phyloP scores from a whole-genome alignment of 2,888 invertebrate species.

The Philopedon plagiatum region DNA sequence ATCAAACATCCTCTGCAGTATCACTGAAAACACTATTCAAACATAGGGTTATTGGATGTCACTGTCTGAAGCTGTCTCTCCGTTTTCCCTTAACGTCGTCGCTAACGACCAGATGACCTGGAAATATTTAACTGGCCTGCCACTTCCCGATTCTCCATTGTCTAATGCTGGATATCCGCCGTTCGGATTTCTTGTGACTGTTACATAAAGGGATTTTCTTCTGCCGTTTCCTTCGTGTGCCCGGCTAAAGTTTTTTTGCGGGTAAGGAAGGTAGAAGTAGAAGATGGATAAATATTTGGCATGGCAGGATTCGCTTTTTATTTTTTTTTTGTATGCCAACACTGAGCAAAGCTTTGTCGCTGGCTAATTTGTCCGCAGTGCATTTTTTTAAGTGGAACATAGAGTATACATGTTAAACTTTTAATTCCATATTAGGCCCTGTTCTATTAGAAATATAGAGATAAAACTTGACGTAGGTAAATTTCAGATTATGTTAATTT shows the following conservation, averaged over 20 bases:
- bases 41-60: constrained; percentile 56
- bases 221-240: neutral
- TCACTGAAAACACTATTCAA: constrained; percentile 21
- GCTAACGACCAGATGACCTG: constrained; percentile 53
- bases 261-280: neutral
- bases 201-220: constrained; percentile 17
- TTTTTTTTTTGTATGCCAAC: neutral
- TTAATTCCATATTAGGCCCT: too few species aligned
- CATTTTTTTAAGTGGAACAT: too few species aligned
- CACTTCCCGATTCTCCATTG: constrained; percentile 31
- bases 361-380: too few species aligned
- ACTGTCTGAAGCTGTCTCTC: constrained; percentile 53
- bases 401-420: too few species aligned
- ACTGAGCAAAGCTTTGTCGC: too few species aligned
- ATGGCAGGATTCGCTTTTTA: neutral
- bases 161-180: constrained; percentile 25
- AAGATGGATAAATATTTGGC: neutral
- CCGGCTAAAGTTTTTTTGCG: neutral
- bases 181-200: constrained; percentile 30
- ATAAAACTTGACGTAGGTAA: too few species aligned
- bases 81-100: constrained; percentile 30
- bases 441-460: too few species aligned
- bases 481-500: too few species aligned
- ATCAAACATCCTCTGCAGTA: constrained; percentile 12
- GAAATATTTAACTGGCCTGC: constrained; percentile 50